A percentile compares a stretch with the other conserved stretches of the same genome.
Conservation (phyloP, 2,797 vertebrate genomes). For the Heliangelus exortis region DNA sequence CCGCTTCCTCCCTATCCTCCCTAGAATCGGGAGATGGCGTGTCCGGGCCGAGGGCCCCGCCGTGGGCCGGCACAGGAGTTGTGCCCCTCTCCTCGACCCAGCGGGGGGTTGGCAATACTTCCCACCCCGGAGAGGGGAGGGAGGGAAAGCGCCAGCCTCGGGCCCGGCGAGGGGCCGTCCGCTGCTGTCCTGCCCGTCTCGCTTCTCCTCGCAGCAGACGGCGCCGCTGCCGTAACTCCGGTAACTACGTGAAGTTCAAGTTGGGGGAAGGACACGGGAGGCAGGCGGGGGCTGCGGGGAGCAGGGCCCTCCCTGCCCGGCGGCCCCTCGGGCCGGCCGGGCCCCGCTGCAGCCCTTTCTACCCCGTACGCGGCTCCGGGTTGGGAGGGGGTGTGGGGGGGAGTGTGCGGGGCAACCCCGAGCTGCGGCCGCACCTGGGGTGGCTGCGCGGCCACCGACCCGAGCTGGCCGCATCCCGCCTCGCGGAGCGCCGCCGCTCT, state of each 20-base stretch:
- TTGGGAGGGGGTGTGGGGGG: neutral
- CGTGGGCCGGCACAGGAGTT: neutral
- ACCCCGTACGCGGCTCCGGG: neutral
- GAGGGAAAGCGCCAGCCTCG: neutral
- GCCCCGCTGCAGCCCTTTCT: neutral
- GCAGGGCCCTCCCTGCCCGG: conserved; percentile 15
- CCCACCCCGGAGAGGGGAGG: neutral
- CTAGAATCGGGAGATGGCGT: neutral
- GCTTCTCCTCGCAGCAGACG: conserved; percentile 8
- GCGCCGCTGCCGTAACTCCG: conserved; percentile 65
- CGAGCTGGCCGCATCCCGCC: conserved; percentile 57
- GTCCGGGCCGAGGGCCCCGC: neutral
- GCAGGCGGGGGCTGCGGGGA: neutral
- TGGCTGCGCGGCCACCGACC: conserved; percentile 58
- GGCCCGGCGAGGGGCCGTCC: neutral
- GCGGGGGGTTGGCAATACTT: neutral
- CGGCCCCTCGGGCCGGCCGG: conserved; percentile 5
- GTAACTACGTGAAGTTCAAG: conserved; percentile 77
- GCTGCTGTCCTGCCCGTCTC: neutral
- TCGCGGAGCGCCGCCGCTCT: neutral
- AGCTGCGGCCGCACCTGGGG: conserved; percentile 70
- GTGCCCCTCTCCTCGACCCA: conserved; percentile 5
- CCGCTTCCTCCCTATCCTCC: neutral
- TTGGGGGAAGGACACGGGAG: conserved; percentile 52
- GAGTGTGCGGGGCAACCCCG: neutral